Conservation (phyloP, 2,113 vertebrate genomes). For the Leptodactylus fuscus region DNA sequence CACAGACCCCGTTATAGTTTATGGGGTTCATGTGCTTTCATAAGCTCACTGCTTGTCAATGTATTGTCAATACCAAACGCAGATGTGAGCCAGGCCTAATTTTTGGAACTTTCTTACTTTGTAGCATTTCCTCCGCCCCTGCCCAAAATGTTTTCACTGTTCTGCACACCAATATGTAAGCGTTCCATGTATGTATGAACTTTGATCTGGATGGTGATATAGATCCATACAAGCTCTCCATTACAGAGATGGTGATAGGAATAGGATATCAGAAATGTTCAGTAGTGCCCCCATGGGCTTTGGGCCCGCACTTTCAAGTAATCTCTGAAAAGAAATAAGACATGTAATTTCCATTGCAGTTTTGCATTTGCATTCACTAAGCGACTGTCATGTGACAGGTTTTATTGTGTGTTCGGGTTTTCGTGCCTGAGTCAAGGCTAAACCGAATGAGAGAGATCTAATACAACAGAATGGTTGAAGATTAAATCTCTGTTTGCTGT, state of each 20-base stretch:
- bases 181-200: too few relatives aligned
- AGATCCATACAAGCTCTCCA: neutral
- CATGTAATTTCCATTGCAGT: neutral
- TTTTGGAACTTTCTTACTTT: too few relatives aligned
- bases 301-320: neutral
- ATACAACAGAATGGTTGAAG: constrained; percentile 28
- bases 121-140: too few relatives aligned
- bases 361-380: neutral
- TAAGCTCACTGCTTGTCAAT: too few relatives aligned
- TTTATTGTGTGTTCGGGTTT: constrained; percentile 1
- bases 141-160: too few relatives aligned
- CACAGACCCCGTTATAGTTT: too few relatives aligned
- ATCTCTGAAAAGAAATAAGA: neutral
- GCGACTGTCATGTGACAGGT: neutral
- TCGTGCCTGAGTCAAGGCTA: neutral
- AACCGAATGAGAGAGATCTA: constrained; percentile 8
- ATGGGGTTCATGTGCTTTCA: too few relatives aligned
- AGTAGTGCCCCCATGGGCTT: neutral
- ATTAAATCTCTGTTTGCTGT: constrained; percentile 1
- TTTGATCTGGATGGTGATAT: neutral
- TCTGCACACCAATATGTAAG: too few relatives aligned
- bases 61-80: too few relatives aligned
- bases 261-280: neutral
- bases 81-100: too few relatives aligned
- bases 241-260: too few relatives aligned